A percentile compares a stretch with the other conserved stretches of the same genome.
Conservation (phyloP, 2,888 invertebrate genomes). For the Philopedon plagiatum region DNA sequence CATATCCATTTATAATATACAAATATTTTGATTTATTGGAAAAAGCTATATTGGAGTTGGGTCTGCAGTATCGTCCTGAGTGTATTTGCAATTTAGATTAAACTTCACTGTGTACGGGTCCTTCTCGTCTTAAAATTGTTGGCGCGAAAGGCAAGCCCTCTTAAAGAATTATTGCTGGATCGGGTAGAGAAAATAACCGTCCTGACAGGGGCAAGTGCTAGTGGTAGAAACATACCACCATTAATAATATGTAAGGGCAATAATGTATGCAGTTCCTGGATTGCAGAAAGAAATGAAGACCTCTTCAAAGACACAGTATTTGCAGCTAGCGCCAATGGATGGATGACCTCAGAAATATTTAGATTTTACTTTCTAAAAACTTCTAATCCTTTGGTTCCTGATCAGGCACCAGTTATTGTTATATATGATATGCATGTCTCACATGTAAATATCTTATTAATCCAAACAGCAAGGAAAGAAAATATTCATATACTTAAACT, state of each 20-base stretch:
- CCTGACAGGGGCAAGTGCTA: constrained; percentile 31
- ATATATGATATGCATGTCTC: constrained; percentile 30
- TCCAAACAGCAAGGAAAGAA: background rate
- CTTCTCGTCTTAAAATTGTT: background rate
- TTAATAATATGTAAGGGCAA: constrained; percentile 61
- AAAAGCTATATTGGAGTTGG: no score
- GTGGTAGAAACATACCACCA: constrained; percentile 60
- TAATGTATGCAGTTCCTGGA: constrained; percentile 61
- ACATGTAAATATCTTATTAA: background rate
- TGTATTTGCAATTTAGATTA: no score
- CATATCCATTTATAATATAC: background rate
- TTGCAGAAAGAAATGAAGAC: background rate
- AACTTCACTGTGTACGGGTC: no score
- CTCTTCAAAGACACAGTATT: constrained; percentile 49
- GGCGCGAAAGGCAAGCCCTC: background rate
- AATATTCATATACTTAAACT: constrained; percentile 21
- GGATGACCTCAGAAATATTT: constrained; percentile 53
- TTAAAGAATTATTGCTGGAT: background rate
- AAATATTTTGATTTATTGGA: no score
- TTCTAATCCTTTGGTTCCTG: constrained; percentile 1
- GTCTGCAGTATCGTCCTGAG: no score
- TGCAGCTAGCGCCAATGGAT: constrained; percentile 59
- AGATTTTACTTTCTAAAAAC: constrained; percentile 18
- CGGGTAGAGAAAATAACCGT: background rate
- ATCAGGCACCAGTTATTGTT: constrained; percentile 40